phyloP scores from a whole-genome alignment of 2,113 vertebrate genomes.

The Etia nguti region DNA sequence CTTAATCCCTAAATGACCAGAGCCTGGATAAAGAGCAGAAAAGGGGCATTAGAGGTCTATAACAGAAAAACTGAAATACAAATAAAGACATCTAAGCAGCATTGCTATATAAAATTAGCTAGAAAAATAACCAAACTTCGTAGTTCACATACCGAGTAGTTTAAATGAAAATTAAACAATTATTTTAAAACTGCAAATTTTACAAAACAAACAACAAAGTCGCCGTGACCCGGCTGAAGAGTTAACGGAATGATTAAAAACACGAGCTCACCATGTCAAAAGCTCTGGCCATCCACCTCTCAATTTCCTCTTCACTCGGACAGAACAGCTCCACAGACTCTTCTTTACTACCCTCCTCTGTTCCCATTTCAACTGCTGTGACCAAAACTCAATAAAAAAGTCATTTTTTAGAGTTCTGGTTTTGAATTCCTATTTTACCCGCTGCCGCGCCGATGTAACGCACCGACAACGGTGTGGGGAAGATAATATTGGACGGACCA shows the following conservation, averaged over 20 bases:
- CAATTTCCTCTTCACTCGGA: conserved; percentile 52
- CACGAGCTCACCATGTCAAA: conserved; percentile 68
- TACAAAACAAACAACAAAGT: background rate
- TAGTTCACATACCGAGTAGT: background rate
- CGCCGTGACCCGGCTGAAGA: background rate
- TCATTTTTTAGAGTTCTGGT: rapidly evolving
- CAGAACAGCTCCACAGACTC: background rate
- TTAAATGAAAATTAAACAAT: background rate
- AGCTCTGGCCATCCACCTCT: conserved; percentile 70
- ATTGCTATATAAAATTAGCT: background rate
- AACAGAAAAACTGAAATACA: background rate
- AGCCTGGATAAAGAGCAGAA: background rate
- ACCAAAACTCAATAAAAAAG: background rate
- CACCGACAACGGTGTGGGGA: conserved; percentile 6
- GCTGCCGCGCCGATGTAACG: rapidly evolving
- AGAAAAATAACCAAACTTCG: background rate
- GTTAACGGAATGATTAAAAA: background rate
- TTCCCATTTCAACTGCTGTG: conserved; percentile 27
- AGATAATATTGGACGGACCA: conserved; percentile 53
- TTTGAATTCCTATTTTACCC: rapidly evolving
- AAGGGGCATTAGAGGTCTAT: background rate
- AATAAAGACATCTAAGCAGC: background rate
- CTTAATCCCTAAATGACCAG: background rate
- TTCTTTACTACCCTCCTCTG: background rate
- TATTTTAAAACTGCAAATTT: background rate